These are phyloP conservation scores for Lepus timidus DNA, from an alignment of 2,113 vertebrate genomes.

Conservation along the genomic window DNA sequence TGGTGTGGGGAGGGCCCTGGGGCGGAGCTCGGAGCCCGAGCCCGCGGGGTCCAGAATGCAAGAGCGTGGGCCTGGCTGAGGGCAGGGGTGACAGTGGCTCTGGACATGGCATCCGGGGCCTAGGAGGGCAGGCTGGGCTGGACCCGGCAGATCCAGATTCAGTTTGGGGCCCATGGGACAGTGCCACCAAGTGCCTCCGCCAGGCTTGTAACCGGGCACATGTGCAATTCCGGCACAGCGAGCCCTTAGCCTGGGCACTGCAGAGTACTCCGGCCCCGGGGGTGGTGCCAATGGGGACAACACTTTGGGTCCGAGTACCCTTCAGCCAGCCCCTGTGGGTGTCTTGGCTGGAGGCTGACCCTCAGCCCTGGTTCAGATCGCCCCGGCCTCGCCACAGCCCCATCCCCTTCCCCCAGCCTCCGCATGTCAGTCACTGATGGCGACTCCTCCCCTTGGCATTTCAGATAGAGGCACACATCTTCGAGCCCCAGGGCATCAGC, in stretches of 20 bases:
- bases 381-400: too few relatives aligned
- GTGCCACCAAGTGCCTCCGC: background rate
- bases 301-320: background rate
- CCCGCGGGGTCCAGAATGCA: background rate
- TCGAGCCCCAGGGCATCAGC: conserved; percentile 89
- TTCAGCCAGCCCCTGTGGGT: background rate
- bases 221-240: background rate
- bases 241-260: background rate
- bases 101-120: background rate
- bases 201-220: background rate
- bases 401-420: background rate
- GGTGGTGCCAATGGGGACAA: background rate
- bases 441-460: conserved; percentile 39
- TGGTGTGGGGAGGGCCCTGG: background rate
- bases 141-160: background rate
- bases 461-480: conserved; percentile 90
- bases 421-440: too few relatives aligned
- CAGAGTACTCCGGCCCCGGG: too few relatives aligned
- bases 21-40: background rate
- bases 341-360: background rate
- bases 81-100: background rate
- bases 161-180: background rate
- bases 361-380: background rate
- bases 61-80: background rate
- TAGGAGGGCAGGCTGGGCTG: background rate